These are phyloP conservation scores for Pogonocherus hispidulus DNA, from an alignment of 2,888 invertebrate genomes.

Conservation along the genomic window DNA sequence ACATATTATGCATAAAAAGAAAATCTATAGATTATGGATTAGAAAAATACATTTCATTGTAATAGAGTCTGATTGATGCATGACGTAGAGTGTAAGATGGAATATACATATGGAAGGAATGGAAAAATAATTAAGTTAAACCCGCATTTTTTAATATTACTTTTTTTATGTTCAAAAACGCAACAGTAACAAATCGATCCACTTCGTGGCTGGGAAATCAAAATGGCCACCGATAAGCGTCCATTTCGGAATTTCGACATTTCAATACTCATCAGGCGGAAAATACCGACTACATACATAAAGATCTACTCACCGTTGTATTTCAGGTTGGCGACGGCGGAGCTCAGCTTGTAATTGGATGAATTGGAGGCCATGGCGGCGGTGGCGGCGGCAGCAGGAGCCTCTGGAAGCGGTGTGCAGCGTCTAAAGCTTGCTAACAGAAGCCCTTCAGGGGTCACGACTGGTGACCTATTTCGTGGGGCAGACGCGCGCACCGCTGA, in stretches of 20 bases:
- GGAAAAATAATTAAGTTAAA: no score
- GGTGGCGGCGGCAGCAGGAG: slow-evolving; percentile 61
- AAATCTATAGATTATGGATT: no score
- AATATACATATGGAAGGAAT: no score
- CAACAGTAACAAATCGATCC: no score
- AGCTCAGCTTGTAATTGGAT: slow-evolving; percentile 65
- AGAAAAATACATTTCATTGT: no score
- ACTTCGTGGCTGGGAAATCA: neutral
- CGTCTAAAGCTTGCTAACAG: slow-evolving; percentile 47
- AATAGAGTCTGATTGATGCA: no score
- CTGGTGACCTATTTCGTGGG: slow-evolving; percentile 65
- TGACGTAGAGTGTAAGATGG: no score
- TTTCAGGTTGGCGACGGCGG: slow-evolving; percentile 61
- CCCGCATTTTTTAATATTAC: no score
- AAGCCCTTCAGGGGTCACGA: slow-evolving; percentile 61
- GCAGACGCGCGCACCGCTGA: slow-evolving; percentile 62
- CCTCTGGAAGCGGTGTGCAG: slow-evolving; percentile 62
- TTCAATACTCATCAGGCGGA: neutral
- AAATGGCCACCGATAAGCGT: slow-evolving; percentile 5
- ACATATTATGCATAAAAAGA: no score
- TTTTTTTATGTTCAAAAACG: no score
- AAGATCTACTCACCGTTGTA: slow-evolving; percentile 63
- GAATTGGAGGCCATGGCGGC: slow-evolving; percentile 63
- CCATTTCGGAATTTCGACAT: neutral
- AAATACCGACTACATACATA: neutral